Evolutionary conservation across 2,113 vertebrate genomes (phyloP).

Genomic region (Tinamus guttatus): DNA sequence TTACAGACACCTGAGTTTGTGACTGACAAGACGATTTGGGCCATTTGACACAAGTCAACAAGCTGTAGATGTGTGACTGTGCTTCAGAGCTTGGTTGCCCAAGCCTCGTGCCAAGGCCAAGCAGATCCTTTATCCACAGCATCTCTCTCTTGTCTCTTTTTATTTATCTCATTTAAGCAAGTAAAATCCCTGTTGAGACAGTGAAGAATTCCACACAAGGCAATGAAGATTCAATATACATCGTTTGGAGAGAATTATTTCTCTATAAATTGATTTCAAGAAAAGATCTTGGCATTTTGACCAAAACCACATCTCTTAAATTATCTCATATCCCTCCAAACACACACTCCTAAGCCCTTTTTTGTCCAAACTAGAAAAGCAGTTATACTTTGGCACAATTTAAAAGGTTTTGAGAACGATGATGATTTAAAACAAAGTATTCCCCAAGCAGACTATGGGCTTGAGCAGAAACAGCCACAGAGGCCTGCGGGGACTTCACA

Average conservation of each 20-base stretch:
- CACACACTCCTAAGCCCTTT: constrained; percentile 47
- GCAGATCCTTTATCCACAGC: not conserved
- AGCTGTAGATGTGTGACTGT: not conserved
- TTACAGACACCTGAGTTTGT: not conserved
- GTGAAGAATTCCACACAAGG: constrained; percentile 33
- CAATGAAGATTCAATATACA: constrained; percentile 26
- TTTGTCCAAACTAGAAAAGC: constrained; percentile 49
- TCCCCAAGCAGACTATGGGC: constrained; percentile 34
- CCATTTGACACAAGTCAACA: not conserved
- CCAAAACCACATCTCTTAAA: constrained; percentile 62
- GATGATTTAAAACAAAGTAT: constrained; percentile 62
- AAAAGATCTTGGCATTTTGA: constrained; percentile 49
- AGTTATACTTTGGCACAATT: constrained; percentile 54
- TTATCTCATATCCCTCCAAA: constrained; percentile 44
- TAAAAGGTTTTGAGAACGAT: constrained; percentile 55
- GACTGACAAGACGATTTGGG: not conserved
- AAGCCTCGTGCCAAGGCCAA: not conserved
- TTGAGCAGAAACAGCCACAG: constrained; percentile 58
- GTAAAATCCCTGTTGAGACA: not conserved
- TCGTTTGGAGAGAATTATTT: constrained; percentile 53
- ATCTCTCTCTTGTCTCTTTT: not conserved
- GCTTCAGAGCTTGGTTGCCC: not conserved
- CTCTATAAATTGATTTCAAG: constrained; percentile 56
- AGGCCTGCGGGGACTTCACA: constrained; percentile 46
- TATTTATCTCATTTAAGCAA: not conserved